These are phyloP conservation scores for Megaustenia siamemsis DNA, from an alignment of 2,888 invertebrate genomes.

Conservation along the genomic window DNA sequence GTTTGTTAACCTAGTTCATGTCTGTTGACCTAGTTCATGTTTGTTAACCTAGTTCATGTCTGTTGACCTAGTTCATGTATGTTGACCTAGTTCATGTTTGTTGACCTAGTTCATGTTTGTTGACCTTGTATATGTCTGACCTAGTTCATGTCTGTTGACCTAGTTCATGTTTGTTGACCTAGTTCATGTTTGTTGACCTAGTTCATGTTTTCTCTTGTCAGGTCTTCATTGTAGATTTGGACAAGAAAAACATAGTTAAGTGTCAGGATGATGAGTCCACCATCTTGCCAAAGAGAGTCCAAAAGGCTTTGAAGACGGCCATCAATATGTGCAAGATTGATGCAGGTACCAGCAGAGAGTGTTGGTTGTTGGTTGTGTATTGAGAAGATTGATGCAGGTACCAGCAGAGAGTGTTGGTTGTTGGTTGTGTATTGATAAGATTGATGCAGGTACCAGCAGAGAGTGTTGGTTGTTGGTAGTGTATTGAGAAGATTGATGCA, in stretches of 20 bases:
- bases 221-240: slow-evolving; percentile 87
- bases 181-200: no score
- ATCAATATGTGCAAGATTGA: slow-evolving; percentile 80
- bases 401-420: no score
- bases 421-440: not conserved
- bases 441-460: not conserved
- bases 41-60: no score
- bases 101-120: no score
- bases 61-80: no score
- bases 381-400: not conserved
- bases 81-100: no score
- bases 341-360: slow-evolving; percentile 64
- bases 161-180: no score
- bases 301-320: slow-evolving; percentile 85
- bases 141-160: no score
- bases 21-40: no score
- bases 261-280: slow-evolving; percentile 89
- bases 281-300: slow-evolving; percentile 86
- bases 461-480: not conserved
- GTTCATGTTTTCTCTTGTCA: slow-evolving; percentile 60
- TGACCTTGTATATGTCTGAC: no score
- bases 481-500: not conserved
- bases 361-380: not conserved
- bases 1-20: no score
- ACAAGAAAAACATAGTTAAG: slow-evolving; percentile 83